Percentiles rank a stretch among this genome's conserved stretches.
Conservation (phyloP, 2,888 invertebrate species). For the Therioaphis trifolii region DNA sequence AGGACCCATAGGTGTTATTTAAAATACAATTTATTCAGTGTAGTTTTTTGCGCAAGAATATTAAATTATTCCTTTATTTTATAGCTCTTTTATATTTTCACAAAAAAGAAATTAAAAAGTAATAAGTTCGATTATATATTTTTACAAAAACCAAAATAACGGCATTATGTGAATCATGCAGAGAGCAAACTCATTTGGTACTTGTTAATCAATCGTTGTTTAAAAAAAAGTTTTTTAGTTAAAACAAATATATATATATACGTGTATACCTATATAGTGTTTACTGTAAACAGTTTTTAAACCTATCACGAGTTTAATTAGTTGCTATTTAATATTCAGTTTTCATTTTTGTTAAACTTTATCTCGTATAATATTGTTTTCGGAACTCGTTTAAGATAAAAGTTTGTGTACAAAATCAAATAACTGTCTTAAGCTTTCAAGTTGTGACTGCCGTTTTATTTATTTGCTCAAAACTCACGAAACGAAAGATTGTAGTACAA, state of each 20-base stretch:
- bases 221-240: too few species aligned
- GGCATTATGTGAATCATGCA: too few species aligned
- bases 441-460: not conserved
- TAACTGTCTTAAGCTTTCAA: conserved; percentile 7
- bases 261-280: not conserved
- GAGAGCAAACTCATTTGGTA: not conserved
- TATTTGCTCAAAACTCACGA: not conserved
- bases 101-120: not conserved
- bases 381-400: not conserved
- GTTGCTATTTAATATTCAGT: too few species aligned
- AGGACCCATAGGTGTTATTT: too few species aligned
- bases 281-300: not conserved
- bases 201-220: too few species aligned
- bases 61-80: not conserved
- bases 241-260: too few species aligned
- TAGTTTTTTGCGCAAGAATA: not conserved
- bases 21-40: too few species aligned
- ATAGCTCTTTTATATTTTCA: not conserved
- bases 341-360: not conserved
- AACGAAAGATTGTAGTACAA: conserved; percentile 6
- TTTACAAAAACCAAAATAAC: too few species aligned
- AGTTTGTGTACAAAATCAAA: conserved; percentile 12
- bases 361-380: not conserved
- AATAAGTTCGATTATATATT: not conserved
- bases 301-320: not conserved